Evolutionary conservation across 2,113 vertebrate genomes (phyloP).

Genomic region (Pycnonotus jocosus): DNA sequence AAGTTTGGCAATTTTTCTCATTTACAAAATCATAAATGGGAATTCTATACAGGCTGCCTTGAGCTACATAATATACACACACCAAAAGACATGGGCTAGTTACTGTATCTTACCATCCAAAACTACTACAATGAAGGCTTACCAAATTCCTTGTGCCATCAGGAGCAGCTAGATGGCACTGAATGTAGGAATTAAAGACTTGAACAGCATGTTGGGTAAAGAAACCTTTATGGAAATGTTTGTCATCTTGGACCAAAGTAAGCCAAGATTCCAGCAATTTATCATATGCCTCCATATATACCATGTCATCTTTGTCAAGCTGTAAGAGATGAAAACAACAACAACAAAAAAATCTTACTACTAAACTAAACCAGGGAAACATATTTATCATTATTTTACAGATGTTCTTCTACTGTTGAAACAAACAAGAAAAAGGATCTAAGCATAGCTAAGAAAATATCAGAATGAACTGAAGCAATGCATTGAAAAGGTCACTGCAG

Average conservation of each 20-base stretch:
- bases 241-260: conserved; percentile 93
- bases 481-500: background rate
- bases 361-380: background rate
- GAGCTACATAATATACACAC: background rate
- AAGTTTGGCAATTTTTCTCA: background rate
- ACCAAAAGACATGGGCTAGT: background rate
- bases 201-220: conserved; percentile 96
- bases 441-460: background rate
- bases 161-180: conserved; percentile 95
- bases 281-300: conserved; percentile 99
- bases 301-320: conserved; percentile 99
- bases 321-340: conserved; percentile 37
- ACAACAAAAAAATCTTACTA: background rate
- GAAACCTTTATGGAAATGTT: conserved; percentile 96
- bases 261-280: conserved; percentile 97
- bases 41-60: background rate
- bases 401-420: background rate
- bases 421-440: background rate
- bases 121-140: conserved; percentile 45
- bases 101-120: background rate
- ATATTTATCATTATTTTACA: background rate
- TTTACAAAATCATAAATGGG: background rate
- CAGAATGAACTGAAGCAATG: background rate
- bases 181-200: conserved; percentile 98
- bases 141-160: conserved; percentile 99